Conservation (phyloP, 2,113 vertebrate genomes). For the Etheostoma cragini region DNA sequence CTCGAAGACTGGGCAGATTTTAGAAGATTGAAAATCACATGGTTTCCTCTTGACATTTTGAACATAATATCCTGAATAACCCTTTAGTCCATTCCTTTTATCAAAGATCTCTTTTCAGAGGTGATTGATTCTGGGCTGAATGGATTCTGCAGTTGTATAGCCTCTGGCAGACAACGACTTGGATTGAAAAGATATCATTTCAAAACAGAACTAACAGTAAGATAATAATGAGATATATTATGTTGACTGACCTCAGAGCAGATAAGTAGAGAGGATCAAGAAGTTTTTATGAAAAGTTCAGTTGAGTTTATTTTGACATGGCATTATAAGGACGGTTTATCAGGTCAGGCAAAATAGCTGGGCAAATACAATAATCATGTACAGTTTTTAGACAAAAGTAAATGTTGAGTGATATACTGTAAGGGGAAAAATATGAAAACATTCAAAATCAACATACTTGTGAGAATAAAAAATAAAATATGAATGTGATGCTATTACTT, state of each 20-base stretch:
- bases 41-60: slow-evolving; percentile 17
- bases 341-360: neutral
- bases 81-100: slow-evolving; percentile 14
- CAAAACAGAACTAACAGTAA: neutral
- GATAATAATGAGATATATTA: neutral
- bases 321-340: neutral
- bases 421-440: neutral
- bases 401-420: neutral
- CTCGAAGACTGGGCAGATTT: neutral
- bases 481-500: slow-evolving; percentile 14
- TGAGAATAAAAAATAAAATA: neutral
- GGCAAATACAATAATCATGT: neutral
- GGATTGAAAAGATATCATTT: neutral
- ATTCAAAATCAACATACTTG: neutral
- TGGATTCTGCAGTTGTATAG: neutral
- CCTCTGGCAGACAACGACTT: neutral
- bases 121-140: neutral
- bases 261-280: neutral
- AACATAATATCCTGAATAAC: slow-evolving; percentile 5
- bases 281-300: neutral
- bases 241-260: neutral
- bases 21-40: neutral
- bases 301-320: no score
- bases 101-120: neutral
- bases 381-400: neutral